These are phyloP conservation scores for Rotaria sp. DNA, from an alignment of 2,888 invertebrate genomes.

Conservation along the genomic window DNA sequence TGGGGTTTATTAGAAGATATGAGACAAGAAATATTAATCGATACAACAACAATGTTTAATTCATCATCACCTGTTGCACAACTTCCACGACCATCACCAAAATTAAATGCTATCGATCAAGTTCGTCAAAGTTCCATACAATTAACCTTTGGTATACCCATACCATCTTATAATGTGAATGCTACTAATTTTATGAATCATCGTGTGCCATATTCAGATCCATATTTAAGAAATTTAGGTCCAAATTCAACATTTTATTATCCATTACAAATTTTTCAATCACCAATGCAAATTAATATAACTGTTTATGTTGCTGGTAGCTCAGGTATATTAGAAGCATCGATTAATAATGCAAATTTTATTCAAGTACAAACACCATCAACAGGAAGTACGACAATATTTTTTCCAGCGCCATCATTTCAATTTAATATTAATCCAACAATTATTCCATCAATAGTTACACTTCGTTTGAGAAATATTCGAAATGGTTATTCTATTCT, in stretches of 20 bases:
- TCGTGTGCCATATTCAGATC: background rate
- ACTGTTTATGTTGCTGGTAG: background rate
- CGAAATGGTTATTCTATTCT: no score
- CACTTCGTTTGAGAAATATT: no score
- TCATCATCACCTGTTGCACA: background rate
- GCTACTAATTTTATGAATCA: background rate
- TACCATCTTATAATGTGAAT: background rate
- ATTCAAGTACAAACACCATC: background rate
- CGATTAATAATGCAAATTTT: background rate
- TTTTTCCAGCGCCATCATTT: background rate
- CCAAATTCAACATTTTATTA: background rate
- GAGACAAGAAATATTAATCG: background rate
- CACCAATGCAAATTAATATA: background rate
- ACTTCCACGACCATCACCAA: background rate
- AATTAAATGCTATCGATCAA: background rate
- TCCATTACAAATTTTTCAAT: background rate
- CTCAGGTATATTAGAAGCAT: background rate
- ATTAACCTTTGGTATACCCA: background rate
- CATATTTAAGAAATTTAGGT: background rate
- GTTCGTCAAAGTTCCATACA: background rate
- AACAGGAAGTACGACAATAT: background rate
- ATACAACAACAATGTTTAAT: background rate
- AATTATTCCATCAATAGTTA: no score
- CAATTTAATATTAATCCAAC: background rate
- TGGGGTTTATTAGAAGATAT: constrained; percentile 31